Base-by-base conservation (phyloP, 2,888 invertebrate genomes). In the Sinelater perroti region DNA sequence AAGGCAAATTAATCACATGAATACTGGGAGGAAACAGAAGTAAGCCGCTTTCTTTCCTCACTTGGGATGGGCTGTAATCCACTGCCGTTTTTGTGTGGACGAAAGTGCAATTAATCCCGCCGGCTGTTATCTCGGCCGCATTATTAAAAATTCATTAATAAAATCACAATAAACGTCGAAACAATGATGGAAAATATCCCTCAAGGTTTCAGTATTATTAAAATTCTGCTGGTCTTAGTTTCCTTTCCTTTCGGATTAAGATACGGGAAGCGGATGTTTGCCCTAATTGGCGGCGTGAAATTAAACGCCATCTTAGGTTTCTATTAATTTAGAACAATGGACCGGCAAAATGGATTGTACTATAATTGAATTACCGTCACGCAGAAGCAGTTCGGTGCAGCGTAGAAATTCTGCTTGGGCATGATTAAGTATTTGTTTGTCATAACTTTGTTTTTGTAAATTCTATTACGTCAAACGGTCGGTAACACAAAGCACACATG, bases 191-290 rank as follows among this genome's bases (percentile, higher is more conserved):
- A n/a, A n/a, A n/a, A n/a, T n/a, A n/a, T n/a, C n/a, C n/a, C n/a
- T n/a, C n/a, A n/a, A n/a, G n/a, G n/a, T n/a, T n/a, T n/a, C n/a
- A n/a, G n/a, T n/a, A n/a, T n/a, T n/a, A n/a, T n/a, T n/a, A n/a
- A n/a, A n/a, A n/a, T n/a, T n/a, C n/a, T n/a, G n/a, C n/a, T n/a
- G n/a, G n/a, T n/a, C n/a, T n/a, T n/a, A n/a, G n/a, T n/a, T n/a
- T n/a, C n/a, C n/a, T n/a, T n/a, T n/a, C n/a, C n/a, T n/a, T n/a
- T n/a, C n/a, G n/a, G n/a, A n/a, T n/a, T n/a, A n/a, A n/a, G n/a
- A n/a, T n/a, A n/a, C 18, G 21, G 47, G 47, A 47, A 47, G 47
- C 47, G 47, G 47, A 47, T 47, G 24, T 47, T 47, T 47, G 31
- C 21, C 21, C 24, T 33, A 35, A 17, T 16, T 16, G 18, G 8